Evolutionary conservation across 1,140 invertebrate genomes (phyloP).

Genomic region (Orchesella cincta): DNA sequence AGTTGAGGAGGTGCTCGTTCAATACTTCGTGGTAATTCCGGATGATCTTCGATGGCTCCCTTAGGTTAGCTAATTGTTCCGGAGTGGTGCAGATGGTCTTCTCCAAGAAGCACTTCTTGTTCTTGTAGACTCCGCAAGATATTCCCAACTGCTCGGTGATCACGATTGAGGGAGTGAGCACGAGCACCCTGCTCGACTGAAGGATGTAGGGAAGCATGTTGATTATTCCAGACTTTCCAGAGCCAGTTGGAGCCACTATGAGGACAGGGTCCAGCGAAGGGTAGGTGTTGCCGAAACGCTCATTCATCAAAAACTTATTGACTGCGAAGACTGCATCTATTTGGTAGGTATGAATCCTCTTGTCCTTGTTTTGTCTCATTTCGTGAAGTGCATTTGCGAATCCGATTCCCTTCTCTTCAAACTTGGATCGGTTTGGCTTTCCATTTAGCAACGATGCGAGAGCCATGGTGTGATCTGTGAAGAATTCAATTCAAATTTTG

Average conservation of each 20-base stretch:
- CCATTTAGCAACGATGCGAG: too few relatives aligned
- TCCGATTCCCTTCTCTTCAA: background rate
- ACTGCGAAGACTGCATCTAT: background rate
- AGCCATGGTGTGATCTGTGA: too few relatives aligned
- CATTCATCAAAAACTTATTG: background rate
- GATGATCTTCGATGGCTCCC: too few relatives aligned
- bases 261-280: background rate
- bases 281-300: background rate
- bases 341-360: background rate
- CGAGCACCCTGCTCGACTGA: constrained; percentile 20
- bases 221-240: constrained; percentile 37
- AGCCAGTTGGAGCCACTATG: constrained; percentile 35
- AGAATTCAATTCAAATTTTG: too few relatives aligned
- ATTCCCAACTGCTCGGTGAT: constrained; percentile 4
- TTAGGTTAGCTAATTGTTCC: too few relatives aligned
- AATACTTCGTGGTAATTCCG: background rate
- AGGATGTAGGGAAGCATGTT: constrained; percentile 28
- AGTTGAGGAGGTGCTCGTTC: background rate
- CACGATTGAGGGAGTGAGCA: constrained; percentile 12
- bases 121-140: background rate
- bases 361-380: background rate
- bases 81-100: background rate
- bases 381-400: background rate
- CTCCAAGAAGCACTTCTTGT: background rate
- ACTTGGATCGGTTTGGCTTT: too few relatives aligned